Base-by-base conservation (phyloP, 2,113 vertebrate genomes). In the Microtus richardsoni region DNA sequence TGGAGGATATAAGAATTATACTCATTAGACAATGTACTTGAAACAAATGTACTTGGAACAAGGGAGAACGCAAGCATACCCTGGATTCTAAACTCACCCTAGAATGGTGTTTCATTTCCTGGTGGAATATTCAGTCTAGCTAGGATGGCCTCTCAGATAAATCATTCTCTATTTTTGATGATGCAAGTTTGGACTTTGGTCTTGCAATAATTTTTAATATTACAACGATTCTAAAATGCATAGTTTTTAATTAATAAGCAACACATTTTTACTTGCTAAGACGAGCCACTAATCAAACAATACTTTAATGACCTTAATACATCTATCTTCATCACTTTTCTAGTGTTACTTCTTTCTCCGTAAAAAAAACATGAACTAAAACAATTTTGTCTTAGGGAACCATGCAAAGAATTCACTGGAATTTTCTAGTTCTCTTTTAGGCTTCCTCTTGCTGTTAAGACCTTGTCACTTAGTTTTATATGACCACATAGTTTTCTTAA, bases 251-350 rank as follows among this genome's bases (percentile, higher is more conserved):
- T 97, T 98, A 97, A 98, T 97, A 97, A 98, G 94, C 91, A 96
- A 98, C 95, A 98, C 96, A 97, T 97, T 97, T 98, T 97, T 98
- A 97, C 95, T 95, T 95, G 96, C 94, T 96, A 97, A 98, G 91
- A 89, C 96, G 89, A 93, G 95, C 97, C 80, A 83, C 94, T 94
- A 97, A 95, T 97, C 64, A 97, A 73, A 97, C 96, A 97, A 92
- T 96, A 92, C 96, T 98, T 98, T 97, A 98, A 98, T 98, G 98
- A 98, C 39, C 17, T 84, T 87, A 92, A 89, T 85, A 47, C 47
- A 91, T 93, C 66, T 89, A 73, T 95, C 78, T 33, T 26, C 13
- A 44, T 41, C 74, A 36, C 5, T 54, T 73, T 94, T 89, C 30
- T 52, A n/a, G 89, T 78, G 83, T 54, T 79, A 33, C 21, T 89